These are phyloP conservation scores for Ptilorrhoa leucosticta DNA, from an alignment of 2,113 vertebrate species.

Conservation along the genomic window DNA sequence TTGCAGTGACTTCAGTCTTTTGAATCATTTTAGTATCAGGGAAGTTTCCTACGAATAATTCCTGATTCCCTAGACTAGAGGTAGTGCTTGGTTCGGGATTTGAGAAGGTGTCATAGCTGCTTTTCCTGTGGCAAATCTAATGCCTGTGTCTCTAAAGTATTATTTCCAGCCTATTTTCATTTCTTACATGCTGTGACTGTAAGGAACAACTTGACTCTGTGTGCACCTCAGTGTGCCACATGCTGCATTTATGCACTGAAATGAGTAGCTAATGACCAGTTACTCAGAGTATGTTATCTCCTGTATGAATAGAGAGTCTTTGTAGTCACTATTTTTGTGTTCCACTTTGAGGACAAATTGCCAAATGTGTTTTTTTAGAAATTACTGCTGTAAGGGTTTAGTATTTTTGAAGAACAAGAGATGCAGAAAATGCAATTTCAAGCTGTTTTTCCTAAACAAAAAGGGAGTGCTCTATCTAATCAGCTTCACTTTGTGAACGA, in stretches of 20 bases:
- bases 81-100: neutral
- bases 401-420: neutral
- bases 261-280: neutral
- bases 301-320: neutral
- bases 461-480: neutral
- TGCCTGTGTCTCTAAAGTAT: neutral
- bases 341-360: neutral
- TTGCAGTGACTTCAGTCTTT: neutral
- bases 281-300: neutral
- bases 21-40: neutral
- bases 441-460: neutral
- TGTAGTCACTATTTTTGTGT: neutral
- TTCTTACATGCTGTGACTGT: neutral
- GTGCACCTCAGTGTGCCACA: rapidly evolving
- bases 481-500: neutral
- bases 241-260: neutral
- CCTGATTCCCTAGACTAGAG: neutral
- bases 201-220: neutral
- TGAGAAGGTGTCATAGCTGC: neutral
- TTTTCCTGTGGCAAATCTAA: neutral
- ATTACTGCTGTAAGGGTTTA: neutral
- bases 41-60: neutral
- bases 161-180: neutral
- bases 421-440: neutral
- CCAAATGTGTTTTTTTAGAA: neutral